Evolutionary conservation across 1,140 invertebrate species (phyloP).

Genomic region (Eriocheir sinensis): DNA sequence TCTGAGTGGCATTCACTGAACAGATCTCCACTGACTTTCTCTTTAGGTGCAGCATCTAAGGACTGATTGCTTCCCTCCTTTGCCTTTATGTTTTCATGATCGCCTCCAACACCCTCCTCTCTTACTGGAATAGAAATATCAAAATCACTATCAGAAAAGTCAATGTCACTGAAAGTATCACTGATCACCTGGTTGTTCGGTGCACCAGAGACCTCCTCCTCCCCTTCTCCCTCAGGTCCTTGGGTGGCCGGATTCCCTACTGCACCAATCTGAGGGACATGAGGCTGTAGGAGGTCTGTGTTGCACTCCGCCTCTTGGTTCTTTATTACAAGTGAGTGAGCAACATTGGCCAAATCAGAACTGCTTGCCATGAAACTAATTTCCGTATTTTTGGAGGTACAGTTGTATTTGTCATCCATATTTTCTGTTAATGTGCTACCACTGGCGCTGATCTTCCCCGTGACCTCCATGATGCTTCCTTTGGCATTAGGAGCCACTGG

Average conservation of each 20-base stretch:
- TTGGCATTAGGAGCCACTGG: neutral
- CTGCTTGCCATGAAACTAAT: neutral
- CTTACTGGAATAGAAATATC: neutral
- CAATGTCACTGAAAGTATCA: constrained; percentile 52
- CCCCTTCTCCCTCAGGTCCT: neutral
- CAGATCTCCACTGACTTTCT: neutral
- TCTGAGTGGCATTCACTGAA: neutral
- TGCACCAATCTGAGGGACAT: neutral
- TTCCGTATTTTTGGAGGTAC: neutral
- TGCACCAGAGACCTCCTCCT: neutral
- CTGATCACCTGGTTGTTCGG: neutral
- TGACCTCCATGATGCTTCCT: neutral
- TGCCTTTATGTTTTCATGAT: neutral
- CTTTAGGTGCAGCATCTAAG: neutral
- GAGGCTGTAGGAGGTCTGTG: neutral
- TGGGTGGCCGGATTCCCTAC: neutral
- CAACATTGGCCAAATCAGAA: neutral
- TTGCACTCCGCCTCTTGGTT: neutral
- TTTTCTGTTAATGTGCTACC: neutral
- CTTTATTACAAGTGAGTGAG: neutral
- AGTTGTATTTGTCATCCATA: neutral
- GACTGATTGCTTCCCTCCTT: neutral
- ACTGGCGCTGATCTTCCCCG: neutral
- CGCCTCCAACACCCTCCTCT: neutral
- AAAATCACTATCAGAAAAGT: constrained; percentile 34